A percentile compares a stretch with the other conserved stretches of the same genome.
Evolutionary conservation across 2,888 invertebrate species (phyloP).

Genomic region (Metellina segmentata): DNA sequence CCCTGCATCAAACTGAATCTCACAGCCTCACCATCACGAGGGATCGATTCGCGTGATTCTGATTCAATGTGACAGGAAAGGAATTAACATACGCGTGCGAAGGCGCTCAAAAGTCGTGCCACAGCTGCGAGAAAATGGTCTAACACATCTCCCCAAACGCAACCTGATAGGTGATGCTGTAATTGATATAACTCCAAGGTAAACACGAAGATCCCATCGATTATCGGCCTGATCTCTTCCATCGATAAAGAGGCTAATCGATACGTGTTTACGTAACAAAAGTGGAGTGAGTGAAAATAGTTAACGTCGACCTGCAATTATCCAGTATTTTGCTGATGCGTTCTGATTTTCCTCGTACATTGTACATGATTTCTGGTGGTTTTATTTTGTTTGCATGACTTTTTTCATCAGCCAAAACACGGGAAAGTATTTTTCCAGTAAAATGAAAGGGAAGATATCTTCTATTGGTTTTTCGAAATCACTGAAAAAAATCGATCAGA

Average conservation of each 20-base stretch:
- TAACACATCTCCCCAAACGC: not conserved
- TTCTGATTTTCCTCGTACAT: not conserved
- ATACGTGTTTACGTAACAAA: conserved; percentile 47
- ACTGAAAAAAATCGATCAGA: no score
- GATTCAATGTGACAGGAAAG: not conserved
- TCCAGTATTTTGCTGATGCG: not conserved
- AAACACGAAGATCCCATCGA: conserved; percentile 54
- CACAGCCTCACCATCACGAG: not conserved
- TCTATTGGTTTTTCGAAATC: no score
- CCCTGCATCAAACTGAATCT: no score
- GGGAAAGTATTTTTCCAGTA: no score
- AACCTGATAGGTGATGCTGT: conserved; percentile 18
- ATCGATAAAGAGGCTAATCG: conserved; percentile 64
- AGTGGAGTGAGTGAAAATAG: conserved; percentile 55
- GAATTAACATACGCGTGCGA: not conserved
- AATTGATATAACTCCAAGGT: conserved; percentile 68
- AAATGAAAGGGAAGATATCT: no score
- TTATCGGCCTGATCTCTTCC: conserved; percentile 20
- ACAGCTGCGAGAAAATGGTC: not conserved
- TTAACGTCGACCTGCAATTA: conserved; percentile 38
- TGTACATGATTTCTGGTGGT: not conserved
- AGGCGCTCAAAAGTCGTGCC: not conserved
- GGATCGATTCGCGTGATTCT: not conserved
- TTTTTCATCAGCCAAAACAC: not conserved
- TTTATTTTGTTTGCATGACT: not conserved